These are phyloP conservation scores for Rhizoglyphus robini DNA, from an alignment of 1,140 invertebrate genomes.

Conservation along the genomic window DNA sequence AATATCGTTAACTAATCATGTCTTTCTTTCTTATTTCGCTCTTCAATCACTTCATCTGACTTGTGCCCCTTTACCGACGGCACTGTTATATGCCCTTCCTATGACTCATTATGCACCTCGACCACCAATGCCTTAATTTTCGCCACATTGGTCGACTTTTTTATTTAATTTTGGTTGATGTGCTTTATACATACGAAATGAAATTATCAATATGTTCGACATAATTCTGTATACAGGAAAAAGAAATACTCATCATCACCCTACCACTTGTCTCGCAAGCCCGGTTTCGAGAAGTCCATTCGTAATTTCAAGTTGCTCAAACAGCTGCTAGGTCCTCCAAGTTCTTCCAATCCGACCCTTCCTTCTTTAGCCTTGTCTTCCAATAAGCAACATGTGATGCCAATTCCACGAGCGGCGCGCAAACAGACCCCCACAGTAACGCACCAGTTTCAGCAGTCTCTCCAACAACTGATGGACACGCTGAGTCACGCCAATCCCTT, in stretches of 20 bases:
- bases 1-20: too few species aligned
- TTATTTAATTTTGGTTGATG: too few species aligned
- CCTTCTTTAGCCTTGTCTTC: neutral
- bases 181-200: too few species aligned
- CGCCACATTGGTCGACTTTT: too few species aligned
- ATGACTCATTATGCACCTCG: too few species aligned
- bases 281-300: conserved; percentile 36
- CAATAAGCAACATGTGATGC: conserved; percentile 23
- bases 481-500: conserved; percentile 88
- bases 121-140: too few species aligned
- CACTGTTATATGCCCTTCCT: too few species aligned
- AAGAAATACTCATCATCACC: conserved; percentile 20
- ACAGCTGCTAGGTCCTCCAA: conserved; percentile 47
- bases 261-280: neutral
- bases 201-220: too few species aligned
- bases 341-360: neutral
- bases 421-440: conserved; percentile 58
- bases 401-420: conserved; percentile 19
- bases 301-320: conserved; percentile 81
- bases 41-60: too few species aligned
- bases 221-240: too few species aligned
- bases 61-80: too few species aligned
- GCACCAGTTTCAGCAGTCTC: conserved; percentile 80
- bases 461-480: conserved; percentile 81
- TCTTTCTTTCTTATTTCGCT: too few species aligned